A percentile compares a stretch with the other conserved stretches of the same genome.
Evolutionary conservation across 1,140 invertebrate species (phyloP).

Genomic region (Pseudachorutes palmiensis): DNA sequence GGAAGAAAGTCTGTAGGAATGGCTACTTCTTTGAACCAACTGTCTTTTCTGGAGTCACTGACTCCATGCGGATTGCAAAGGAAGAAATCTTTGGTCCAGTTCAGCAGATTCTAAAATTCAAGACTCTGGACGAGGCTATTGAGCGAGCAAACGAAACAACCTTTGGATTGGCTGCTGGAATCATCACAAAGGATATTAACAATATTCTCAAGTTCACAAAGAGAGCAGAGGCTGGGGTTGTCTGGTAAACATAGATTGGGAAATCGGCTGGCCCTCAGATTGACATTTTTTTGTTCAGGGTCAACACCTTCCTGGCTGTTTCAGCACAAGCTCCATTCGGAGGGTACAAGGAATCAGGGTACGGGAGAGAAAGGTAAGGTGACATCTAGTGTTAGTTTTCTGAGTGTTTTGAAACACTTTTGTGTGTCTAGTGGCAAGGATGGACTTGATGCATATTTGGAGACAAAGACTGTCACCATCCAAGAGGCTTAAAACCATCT

Average conservation of each 20-base stretch:
- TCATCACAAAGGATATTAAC: slow-evolving; percentile 79
- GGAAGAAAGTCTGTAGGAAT: slow-evolving; percentile 60
- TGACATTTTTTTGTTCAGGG: slow-evolving; percentile 55
- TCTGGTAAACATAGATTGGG: background rate
- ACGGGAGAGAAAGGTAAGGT: slow-evolving; percentile 69
- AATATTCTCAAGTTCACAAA: slow-evolving; percentile 81
- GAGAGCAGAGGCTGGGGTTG: slow-evolving; percentile 78
- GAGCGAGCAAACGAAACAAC: slow-evolving; percentile 81
- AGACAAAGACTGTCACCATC: no score
- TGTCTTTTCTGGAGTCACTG: slow-evolving; percentile 79
- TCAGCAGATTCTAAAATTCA: slow-evolving; percentile 91
- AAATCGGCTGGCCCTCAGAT: background rate
- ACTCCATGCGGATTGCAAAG: slow-evolving; percentile 82
- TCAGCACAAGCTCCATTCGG: slow-evolving; percentile 95
- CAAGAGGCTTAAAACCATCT: no score
- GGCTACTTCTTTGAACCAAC: slow-evolving; percentile 87
- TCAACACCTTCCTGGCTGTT: slow-evolving; percentile 95
- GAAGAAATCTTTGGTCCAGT: slow-evolving; percentile 92
- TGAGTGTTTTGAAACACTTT: no score
- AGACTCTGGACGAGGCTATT: slow-evolving; percentile 72
- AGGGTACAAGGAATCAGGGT: slow-evolving; percentile 95
- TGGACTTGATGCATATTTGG: no score
- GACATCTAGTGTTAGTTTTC: background rate
- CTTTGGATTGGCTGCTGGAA: slow-evolving; percentile 84
- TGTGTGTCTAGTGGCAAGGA: no score